Conservation (phyloP, 2,888 invertebrate genomes). For the Dryadula phaetusa region DNA sequence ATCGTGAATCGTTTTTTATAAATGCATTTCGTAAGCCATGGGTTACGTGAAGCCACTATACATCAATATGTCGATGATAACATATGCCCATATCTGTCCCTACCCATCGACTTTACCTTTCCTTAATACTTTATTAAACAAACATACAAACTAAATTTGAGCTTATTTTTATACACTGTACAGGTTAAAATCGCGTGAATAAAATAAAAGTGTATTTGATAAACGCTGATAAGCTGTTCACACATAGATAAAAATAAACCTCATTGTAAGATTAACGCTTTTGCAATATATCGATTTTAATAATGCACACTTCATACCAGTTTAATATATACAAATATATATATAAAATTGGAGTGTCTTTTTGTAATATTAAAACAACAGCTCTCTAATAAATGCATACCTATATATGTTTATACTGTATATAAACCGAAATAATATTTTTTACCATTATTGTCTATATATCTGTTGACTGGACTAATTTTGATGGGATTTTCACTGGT, state of each 20-base stretch:
- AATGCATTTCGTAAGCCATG: slow-evolving; percentile 29
- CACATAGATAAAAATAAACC: slow-evolving; percentile 37
- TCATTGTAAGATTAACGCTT: slow-evolving; percentile 32
- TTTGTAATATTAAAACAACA: no score
- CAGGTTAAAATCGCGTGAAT: slow-evolving; percentile 26
- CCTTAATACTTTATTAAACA: slow-evolving; percentile 30
- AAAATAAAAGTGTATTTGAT: slow-evolving; percentile 8
- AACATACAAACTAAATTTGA: slow-evolving; percentile 25
- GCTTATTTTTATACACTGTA: slow-evolving; percentile 8
- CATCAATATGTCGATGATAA: slow-evolving; percentile 42
- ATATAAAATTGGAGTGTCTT: no score
- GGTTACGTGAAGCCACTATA: slow-evolving; percentile 30
- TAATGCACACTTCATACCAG: background rate
- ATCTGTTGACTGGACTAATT: no score
- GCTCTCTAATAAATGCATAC: no score
- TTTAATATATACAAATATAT: background rate
- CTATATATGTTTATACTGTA: no score
- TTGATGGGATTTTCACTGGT: no score
- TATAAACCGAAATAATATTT: no score
- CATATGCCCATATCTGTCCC: slow-evolving; percentile 42
- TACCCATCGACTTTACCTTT: slow-evolving; percentile 33
- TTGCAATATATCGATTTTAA: slow-evolving; percentile 38
- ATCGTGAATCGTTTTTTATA: no score
- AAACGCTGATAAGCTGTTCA: slow-evolving; percentile 34
- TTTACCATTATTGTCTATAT: no score